A percentile compares a stretch with the other conserved stretches of the same genome.
Conservation (phyloP, 1,140 invertebrate genomes). For the Epicauta chinensis region DNA sequence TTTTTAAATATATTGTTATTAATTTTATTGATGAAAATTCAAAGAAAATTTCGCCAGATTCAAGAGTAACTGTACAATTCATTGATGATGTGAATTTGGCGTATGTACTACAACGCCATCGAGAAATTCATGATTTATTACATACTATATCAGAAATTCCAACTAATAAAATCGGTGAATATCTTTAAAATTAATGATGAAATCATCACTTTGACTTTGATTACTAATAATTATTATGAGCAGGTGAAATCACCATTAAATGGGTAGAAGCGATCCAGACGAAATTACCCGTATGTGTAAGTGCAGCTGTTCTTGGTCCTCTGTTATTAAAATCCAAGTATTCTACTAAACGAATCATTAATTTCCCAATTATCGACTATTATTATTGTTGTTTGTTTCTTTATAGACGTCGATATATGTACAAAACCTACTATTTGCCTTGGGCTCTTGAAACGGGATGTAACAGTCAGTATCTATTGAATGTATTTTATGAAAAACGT, state of each 20-base stretch:
- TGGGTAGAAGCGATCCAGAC: constrained; percentile 95
- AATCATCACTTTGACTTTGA: constrained; percentile 13
- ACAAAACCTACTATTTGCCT: constrained; percentile 71
- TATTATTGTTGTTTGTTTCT: no score
- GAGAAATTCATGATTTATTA: constrained; percentile 93
- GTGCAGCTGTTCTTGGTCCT: constrained; percentile 81
- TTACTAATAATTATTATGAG: no score
- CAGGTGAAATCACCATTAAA: constrained; percentile 88
- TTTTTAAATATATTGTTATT: constrained; percentile 1
- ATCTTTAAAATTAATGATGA: no score
- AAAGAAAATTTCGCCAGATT: constrained; percentile 89
- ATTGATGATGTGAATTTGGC: constrained; percentile 85
- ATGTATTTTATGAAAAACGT: constrained; percentile 87
- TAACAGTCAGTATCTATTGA: constrained; percentile 68
- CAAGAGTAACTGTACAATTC: constrained; percentile 81
- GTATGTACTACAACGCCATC: constrained; percentile 95
- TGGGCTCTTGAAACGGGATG: constrained; percentile 83
- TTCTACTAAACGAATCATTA: constrained; percentile 18
- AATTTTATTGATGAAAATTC: constrained; percentile 32
- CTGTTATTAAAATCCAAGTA: constrained; percentile 74
- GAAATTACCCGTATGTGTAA: constrained; percentile 82
- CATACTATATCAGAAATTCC: constrained; percentile 89
- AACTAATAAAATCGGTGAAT: constrained; percentile 87
- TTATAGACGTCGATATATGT: constrained; percentile 71
- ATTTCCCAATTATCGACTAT: constrained; percentile 3